These are phyloP conservation scores for Apus apus DNA, from an alignment of 2,113 vertebrate genomes.

Conservation along the genomic window DNA sequence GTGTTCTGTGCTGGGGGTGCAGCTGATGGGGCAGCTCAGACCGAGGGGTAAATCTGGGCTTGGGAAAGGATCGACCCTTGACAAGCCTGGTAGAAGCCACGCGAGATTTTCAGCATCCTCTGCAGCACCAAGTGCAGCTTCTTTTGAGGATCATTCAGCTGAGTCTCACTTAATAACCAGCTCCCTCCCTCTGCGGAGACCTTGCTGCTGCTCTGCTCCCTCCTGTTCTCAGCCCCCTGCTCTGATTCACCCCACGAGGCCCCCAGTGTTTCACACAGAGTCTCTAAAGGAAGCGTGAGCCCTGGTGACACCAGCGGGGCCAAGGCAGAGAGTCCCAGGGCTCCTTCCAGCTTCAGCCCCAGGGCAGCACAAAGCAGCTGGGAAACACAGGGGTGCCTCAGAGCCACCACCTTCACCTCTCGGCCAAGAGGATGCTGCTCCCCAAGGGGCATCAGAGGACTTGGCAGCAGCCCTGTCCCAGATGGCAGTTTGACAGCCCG, in stretches of 20 bases:
- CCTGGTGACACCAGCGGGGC: fast-evolving
- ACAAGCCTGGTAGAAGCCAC: background rate
- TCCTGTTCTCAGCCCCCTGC: background rate
- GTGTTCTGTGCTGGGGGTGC: fast-evolving
- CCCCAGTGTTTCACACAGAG: background rate
- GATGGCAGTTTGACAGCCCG: fast-evolving
- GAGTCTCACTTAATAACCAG: background rate
- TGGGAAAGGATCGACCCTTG: background rate
- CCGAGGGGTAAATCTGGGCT: fast-evolving
- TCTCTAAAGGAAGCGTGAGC: background rate
- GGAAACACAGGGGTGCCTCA: fast-evolving
- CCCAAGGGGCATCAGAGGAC: background rate
- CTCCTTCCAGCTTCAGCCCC: background rate
- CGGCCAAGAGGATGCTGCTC: background rate
- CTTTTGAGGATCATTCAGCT: background rate
- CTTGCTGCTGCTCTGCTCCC: background rate
- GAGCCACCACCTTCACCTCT: background rate
- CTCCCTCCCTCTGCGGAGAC: background rate
- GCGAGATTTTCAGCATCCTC: background rate
- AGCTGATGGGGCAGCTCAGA: background rate
- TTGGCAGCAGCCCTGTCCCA: background rate
- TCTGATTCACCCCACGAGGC: fast-evolving
- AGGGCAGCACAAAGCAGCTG: background rate
- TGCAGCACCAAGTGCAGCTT: background rate
- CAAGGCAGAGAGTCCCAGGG: too few species aligned